Evolutionary conservation across 2,888 invertebrate species (phyloP).

Genomic region (Toxonevra muliebris): DNA sequence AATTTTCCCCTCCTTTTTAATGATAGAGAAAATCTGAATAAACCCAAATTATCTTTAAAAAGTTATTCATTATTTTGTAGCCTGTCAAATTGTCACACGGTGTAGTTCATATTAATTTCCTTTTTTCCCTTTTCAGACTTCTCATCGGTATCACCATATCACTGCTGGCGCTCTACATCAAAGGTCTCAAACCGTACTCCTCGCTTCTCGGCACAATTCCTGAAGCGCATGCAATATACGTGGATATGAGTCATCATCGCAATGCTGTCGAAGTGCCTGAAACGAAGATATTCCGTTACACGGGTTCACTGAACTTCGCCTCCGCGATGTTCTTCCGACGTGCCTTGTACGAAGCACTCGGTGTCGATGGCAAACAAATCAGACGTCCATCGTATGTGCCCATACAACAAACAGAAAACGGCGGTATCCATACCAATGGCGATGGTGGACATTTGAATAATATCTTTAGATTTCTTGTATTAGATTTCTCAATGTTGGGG

Average conservation of each 20-base stretch:
- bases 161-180: constrained; percentile 73
- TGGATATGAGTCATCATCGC: constrained; percentile 72
- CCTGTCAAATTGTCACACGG: background rate
- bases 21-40: too few species aligned
- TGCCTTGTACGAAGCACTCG: constrained; percentile 67
- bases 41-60: too few species aligned
- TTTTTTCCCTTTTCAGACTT: constrained; percentile 55
- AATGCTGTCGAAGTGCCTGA: constrained; percentile 72
- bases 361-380: constrained; percentile 63
- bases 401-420: constrained; percentile 45
- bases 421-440: constrained; percentile 20
- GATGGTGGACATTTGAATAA: constrained; percentile 35
- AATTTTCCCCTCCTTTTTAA: too few species aligned
- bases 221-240: constrained; percentile 72
- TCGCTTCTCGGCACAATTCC: constrained; percentile 72
- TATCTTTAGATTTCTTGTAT: constrained; percentile 62
- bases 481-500: constrained; percentile 73
- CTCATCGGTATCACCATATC: constrained; percentile 74
- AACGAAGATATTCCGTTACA: constrained; percentile 75
- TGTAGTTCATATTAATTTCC: background rate
- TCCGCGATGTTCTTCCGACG: constrained; percentile 70
- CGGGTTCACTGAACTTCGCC: constrained; percentile 75
- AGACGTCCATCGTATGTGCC: constrained; percentile 44
- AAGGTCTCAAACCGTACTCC: constrained; percentile 72
- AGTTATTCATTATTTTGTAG: too few species aligned